Percentiles rank a stretch among this genome's conserved stretches.
phyloP scores from a whole-genome alignment of 2,797 vertebrate species.

The Anas bernieri region DNA sequence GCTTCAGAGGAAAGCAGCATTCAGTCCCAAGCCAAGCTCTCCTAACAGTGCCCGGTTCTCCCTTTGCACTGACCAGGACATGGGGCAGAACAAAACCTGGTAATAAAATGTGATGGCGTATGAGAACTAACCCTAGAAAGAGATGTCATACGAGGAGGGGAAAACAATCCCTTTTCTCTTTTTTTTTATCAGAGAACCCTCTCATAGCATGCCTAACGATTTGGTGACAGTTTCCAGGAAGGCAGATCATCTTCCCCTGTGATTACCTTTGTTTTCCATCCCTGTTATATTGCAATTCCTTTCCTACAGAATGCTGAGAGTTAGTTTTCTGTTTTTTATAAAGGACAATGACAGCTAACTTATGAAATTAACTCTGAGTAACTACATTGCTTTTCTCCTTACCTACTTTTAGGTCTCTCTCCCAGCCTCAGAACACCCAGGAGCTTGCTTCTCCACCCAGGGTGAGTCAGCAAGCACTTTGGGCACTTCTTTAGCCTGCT shows the following conservation, averaged over 20 bases:
- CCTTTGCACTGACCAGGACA: not conserved
- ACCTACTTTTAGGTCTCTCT: not conserved
- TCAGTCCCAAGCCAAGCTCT: not conserved
- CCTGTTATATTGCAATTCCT: not conserved
- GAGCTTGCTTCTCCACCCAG: accelerated
- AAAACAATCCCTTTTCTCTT: not conserved
- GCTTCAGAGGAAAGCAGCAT: not conserved
- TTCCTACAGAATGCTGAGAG: not conserved
- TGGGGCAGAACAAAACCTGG: not conserved
- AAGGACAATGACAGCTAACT: not conserved
- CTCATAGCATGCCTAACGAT: not conserved
- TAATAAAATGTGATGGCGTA: not conserved
- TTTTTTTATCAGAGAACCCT: not conserved
- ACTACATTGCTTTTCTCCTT: not conserved
- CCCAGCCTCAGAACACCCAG: accelerated
- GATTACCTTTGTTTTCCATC: not conserved
- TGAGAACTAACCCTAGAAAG: not conserved
- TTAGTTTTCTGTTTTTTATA: not conserved
- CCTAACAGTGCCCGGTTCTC: accelerated
- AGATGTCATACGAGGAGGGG: not conserved
- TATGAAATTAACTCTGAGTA: not conserved
- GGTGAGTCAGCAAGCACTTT: not conserved
- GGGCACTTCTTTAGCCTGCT: not conserved
- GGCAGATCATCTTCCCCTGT: not conserved
- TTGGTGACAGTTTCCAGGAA: not conserved